A percentile compares a stretch with the other conserved stretches of the same genome.
phyloP scores from a whole-genome alignment of 2,113 vertebrate species.

The Solenodon paradoxus region DNA sequence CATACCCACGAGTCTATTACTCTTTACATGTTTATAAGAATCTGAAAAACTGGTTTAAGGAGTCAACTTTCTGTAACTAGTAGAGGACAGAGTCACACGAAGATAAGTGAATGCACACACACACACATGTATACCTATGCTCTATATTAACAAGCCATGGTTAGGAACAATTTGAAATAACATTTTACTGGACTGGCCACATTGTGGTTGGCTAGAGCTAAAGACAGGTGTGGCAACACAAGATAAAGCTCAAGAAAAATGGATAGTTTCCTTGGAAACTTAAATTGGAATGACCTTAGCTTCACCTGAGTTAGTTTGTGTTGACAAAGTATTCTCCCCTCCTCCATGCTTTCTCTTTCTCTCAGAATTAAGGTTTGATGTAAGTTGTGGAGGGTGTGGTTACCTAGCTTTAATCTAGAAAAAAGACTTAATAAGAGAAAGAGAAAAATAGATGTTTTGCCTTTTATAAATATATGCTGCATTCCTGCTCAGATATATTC shows the following conservation, averaged over 20 bases:
- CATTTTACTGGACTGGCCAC: neutral
- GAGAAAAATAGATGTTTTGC: neutral
- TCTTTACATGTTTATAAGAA: neutral
- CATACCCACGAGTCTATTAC: neutral
- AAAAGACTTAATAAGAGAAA: neutral
- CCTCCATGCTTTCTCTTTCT: neutral
- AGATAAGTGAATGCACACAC: neutral
- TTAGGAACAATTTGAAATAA: neutral
- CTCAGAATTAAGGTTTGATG: neutral
- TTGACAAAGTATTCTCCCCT: neutral
- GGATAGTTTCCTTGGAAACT: neutral
- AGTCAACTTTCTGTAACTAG: neutral
- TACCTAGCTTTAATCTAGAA: neutral
- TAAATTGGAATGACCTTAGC: neutral
- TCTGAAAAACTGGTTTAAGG: neutral
- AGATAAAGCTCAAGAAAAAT: neutral
- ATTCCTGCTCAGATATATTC: constrained; percentile 26
- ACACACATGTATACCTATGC: neutral
- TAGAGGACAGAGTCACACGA: neutral
- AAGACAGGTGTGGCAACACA: neutral
- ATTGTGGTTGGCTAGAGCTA: neutral
- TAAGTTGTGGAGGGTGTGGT: neutral
- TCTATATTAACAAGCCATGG: neutral
- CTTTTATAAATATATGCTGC: neutral
- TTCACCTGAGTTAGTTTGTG: neutral